These are phyloP conservation scores for Andrena bucephala DNA, from an alignment of 2,888 invertebrate genomes.

Conservation along the genomic window DNA sequence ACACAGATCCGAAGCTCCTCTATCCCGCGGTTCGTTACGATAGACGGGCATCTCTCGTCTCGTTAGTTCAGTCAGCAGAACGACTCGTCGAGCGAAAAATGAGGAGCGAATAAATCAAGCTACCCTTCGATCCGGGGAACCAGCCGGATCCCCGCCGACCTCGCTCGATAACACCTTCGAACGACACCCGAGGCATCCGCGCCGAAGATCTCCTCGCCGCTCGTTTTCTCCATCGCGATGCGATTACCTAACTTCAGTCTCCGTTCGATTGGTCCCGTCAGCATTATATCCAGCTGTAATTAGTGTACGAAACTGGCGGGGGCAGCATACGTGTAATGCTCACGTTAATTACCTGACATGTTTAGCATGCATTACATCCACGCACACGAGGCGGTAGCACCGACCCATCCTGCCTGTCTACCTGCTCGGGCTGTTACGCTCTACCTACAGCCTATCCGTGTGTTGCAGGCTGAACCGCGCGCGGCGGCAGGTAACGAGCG, in stretches of 20 bases:
- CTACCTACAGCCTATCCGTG: slow-evolving; percentile 41
- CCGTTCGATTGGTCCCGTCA: slow-evolving; percentile 51
- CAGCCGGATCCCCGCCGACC: not conserved
- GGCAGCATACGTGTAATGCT: slow-evolving; percentile 74
- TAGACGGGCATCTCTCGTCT: not conserved
- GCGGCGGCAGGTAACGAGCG: slow-evolving; percentile 71
- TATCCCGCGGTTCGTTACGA: not conserved
- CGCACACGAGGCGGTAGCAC: slow-evolving; percentile 64
- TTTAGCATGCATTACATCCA: slow-evolving; percentile 81
- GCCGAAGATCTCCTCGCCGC: not conserved
- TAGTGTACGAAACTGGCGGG: slow-evolving; percentile 63
- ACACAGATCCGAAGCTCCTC: slow-evolving; percentile 1
- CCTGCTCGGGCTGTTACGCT: slow-evolving; percentile 60
- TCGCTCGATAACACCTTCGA: not conserved
- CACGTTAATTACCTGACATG: slow-evolving; percentile 80
- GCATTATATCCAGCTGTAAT: slow-evolving; percentile 64
- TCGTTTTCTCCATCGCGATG: slow-evolving; percentile 34
- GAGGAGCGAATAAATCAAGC: slow-evolving; percentile 16
- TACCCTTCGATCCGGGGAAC: slow-evolving; percentile 4
- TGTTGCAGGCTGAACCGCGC: slow-evolving; percentile 24
- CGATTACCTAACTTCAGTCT: slow-evolving; percentile 50
- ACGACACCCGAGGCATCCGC: slow-evolving; percentile 2
- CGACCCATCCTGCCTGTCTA: slow-evolving; percentile 56
- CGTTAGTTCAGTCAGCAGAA: slow-evolving; percentile 23
- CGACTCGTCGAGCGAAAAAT: slow-evolving; percentile 15